These are phyloP conservation scores for Pogonocichla stellata DNA, from an alignment of 2,113 vertebrate genomes.

Conservation along the genomic window DNA sequence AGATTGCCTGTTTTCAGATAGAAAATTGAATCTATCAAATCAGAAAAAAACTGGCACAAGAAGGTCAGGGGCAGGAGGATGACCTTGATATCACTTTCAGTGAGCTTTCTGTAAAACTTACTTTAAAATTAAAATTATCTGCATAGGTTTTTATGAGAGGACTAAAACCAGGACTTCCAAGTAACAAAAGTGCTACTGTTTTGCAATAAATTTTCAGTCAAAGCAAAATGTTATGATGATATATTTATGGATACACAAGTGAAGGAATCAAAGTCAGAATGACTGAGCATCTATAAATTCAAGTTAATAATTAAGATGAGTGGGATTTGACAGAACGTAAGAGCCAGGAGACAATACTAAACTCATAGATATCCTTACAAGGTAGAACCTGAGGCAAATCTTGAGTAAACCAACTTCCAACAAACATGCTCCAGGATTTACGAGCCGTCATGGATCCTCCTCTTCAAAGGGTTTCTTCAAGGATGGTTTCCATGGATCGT, in stretches of 20 bases:
- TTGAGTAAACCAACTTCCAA: not conserved
- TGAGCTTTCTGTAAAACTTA: not conserved
- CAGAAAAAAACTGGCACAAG: not conserved
- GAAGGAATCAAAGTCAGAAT: not conserved
- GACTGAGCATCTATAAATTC: not conserved
- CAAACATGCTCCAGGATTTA: not conserved
- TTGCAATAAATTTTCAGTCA: not conserved
- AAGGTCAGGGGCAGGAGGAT: not conserved
- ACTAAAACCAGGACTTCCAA: not conserved
- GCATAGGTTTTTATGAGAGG: not conserved
- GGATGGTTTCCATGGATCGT: not conserved
- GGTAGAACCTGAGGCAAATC: not conserved
- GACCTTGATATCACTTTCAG: not conserved
- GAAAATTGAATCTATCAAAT: not conserved
- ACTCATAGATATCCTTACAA: not conserved
- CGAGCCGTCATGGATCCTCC: not conserved
- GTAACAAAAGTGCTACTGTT: not conserved
- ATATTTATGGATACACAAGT: not conserved
- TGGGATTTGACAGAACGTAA: not conserved
- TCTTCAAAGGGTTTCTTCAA: not conserved
- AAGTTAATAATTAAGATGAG: not conserved
- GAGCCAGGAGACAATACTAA: not conserved
- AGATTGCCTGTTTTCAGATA: not conserved
- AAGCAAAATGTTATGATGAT: not conserved
- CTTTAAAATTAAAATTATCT: not conserved